A percentile compares a stretch with the other conserved stretches of the same genome.
phyloP scores from a whole-genome alignment of 2,888 invertebrate genomes.

The Mechanitis mazaeus region DNA sequence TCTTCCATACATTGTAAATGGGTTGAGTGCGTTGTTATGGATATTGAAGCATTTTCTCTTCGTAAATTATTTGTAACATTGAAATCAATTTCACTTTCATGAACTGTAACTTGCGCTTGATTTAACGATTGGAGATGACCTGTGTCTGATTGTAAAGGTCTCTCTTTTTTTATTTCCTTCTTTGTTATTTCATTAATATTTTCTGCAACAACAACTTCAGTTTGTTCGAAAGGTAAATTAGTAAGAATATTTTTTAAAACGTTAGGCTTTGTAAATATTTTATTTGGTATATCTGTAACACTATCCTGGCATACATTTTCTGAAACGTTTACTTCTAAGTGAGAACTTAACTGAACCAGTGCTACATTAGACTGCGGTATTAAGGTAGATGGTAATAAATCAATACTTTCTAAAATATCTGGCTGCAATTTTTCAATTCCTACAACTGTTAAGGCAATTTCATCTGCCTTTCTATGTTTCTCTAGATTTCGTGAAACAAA shows the following conservation, averaged over 20 bases:
- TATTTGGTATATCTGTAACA: conserved; percentile 53
- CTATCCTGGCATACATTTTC: conserved; percentile 61
- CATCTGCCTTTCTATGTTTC: conserved; percentile 42
- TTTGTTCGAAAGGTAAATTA: conserved; percentile 49
- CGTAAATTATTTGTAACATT: conserved; percentile 35
- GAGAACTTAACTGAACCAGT: conserved; percentile 43
- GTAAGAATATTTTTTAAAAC: conserved; percentile 53
- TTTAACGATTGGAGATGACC: conserved; percentile 45
- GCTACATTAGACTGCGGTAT: conserved; percentile 42
- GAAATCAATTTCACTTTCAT: conserved; percentile 49
- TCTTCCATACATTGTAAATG: conserved; percentile 61
- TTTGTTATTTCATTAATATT: conserved; percentile 33
- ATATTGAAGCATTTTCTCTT: conserved; percentile 43
- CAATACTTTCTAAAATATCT: conserved; percentile 45
- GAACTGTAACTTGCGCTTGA: conserved; percentile 45
- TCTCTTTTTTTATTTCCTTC: conserved; percentile 31
- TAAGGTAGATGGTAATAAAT: conserved; percentile 34
- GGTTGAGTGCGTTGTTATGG: conserved; percentile 47
- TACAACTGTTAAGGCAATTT: conserved; percentile 43
- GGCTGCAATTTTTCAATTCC: conserved; percentile 43
- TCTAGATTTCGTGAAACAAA: conserved; percentile 30
- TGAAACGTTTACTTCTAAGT: conserved; percentile 45
- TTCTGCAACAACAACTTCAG: conserved; percentile 49
- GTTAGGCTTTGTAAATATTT: conserved; percentile 53
- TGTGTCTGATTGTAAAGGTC: conserved; percentile 35